Conservation (phyloP, 1,140 invertebrate species). For the Platyscapa corneri region DNA sequence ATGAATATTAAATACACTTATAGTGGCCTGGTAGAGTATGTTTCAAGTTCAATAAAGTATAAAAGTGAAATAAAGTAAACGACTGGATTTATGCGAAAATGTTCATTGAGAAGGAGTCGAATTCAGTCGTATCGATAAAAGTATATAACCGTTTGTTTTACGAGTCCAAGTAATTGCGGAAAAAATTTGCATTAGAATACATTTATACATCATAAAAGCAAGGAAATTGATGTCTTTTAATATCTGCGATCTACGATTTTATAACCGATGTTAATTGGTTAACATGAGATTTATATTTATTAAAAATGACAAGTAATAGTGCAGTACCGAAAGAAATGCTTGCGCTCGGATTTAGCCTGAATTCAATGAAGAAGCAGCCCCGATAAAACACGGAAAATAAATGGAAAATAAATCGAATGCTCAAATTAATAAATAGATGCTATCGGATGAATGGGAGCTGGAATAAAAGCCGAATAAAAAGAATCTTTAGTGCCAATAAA, state of each 20-base stretch:
- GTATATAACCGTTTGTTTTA: not conserved
- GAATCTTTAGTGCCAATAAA: too few relatives aligned
- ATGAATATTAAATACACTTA: conserved; percentile 31
- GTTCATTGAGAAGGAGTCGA: not conserved
- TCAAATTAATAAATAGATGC: too few relatives aligned
- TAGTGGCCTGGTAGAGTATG: not conserved
- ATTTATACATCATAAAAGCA: not conserved
- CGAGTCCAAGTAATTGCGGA: not conserved
- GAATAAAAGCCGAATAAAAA: too few relatives aligned
- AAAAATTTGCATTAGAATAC: not conserved
- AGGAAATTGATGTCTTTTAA: not conserved
- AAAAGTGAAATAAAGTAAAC: not conserved
- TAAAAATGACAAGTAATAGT: not conserved
- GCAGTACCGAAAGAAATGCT: too few relatives aligned
- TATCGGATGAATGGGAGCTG: too few relatives aligned
- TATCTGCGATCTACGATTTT: not conserved
- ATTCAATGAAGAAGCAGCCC: too few relatives aligned
- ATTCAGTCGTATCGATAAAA: not conserved
- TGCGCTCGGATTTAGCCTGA: too few relatives aligned
- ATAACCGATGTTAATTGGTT: not conserved
- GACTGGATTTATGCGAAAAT: not conserved
- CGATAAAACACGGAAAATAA: too few relatives aligned
- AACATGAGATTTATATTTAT: not conserved
- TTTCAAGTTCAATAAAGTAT: conserved; percentile 15
- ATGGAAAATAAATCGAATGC: too few relatives aligned